A percentile compares a stretch with the other conserved stretches of the same genome.
Evolutionary conservation across 2,888 invertebrate genomes (phyloP).

Genomic region (Aquatica leii): DNA sequence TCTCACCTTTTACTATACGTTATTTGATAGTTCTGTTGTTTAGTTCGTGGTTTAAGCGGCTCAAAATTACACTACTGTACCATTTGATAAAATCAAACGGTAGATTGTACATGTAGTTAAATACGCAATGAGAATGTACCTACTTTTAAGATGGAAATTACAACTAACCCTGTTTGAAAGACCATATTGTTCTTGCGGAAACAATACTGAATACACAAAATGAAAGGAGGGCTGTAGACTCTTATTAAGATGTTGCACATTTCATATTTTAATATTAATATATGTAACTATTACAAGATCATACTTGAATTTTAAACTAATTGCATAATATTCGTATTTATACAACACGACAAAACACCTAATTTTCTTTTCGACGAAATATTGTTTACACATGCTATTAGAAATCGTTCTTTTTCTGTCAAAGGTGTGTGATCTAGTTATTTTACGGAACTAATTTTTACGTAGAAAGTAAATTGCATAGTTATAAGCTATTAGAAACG

Average conservation of each 20-base stretch:
- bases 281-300: constrained; percentile 14
- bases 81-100: too few species aligned
- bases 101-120: too few species aligned
- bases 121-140: not conserved
- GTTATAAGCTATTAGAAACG: too few species aligned
- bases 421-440: not conserved
- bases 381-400: too few species aligned
- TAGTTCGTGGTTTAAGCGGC: too few species aligned
- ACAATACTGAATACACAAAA: constrained; percentile 6
- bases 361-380: not conserved
- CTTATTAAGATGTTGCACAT: not conserved
- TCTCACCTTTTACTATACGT: not conserved
- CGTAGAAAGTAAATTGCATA: not conserved
- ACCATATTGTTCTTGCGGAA: constrained; percentile 15
- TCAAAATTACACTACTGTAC: too few species aligned
- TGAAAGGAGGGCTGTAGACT: constrained; percentile 4
- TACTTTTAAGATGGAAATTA: constrained; percentile 12
- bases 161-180: constrained; percentile 20
- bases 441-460: not conserved
- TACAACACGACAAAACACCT: not conserved
- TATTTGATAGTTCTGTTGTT: not conserved
- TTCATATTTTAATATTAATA: constrained; percentile 5
- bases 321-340: not conserved
- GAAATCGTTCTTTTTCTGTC: too few species aligned
- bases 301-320: constrained; percentile 4